Evolutionary conservation across 2,797 vertebrate species (phyloP), one percentile per base, ranked within the genome.

Genomic region (Rachycentron canadum): DNA sequence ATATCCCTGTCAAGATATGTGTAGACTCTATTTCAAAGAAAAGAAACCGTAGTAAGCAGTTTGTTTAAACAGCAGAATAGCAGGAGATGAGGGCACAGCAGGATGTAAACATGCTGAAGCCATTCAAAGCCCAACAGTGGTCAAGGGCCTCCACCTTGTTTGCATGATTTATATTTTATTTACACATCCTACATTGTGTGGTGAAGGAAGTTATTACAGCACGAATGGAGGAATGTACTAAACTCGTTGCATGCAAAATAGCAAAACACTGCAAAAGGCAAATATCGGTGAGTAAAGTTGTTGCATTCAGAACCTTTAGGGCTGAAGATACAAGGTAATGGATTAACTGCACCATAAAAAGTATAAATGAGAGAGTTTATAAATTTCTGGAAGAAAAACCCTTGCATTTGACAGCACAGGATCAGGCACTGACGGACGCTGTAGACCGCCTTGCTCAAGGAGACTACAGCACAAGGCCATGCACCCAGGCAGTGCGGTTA

Each of bases 401-500:
- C 13, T 23, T 47, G 26, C 10, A 7, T 26, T 36, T 69, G 6
- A 56, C 25, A 68, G 28, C 8, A 47, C 1, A 73, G 9, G 50
- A 8, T 67, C 17, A 58, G 7, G 12, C 12, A 14, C 28, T 41
- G 60, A 70, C 38, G 0, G 19, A 10, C 10, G 0, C 8, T 1
- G 3, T 3, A 26, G 45, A 65, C 47, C 52, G 49, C 4, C 30
- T 66, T 52, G 69, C n/a, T 69, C 14, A 28, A 49, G 53, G 41
- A 50, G 34, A 49, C 65, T 7, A 17, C 56, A 40, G 23, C 19
- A 85, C 4, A 41, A 56, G 17, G 23, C 34, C 41, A 69, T 62
- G 50, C 76, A 78, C 16, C 19, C 65, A 65, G 65, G 55, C 47
- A 40, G 34, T 50, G 47, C 3, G 3, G 67, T 26, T 82, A 80